Evolutionary conservation across 2,888 invertebrate species (phyloP), one percentile per base, ranked within the genome.

Genomic region (Chirona hameri): DNA sequence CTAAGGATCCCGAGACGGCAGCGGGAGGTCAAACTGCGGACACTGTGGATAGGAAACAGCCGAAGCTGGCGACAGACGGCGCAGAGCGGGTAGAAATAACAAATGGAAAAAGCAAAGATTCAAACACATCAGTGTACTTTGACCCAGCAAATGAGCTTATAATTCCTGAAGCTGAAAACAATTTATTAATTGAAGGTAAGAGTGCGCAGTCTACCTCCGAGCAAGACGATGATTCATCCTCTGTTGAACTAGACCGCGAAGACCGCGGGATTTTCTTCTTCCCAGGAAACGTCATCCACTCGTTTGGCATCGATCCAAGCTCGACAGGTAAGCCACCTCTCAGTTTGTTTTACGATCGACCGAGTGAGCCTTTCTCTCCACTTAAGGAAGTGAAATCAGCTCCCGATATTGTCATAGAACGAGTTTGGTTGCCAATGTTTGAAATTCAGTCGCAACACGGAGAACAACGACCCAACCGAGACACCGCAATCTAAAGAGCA

Each of bases 291-390:
- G 72, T 72, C 72, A 72, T 72, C 72, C 72, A 72, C 18, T 72
- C 72, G 31, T 72, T 72, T 72, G 72, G 72, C 72, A 72, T 72
- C 72, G 72, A 0, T 10, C 72, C 72, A 72, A 72, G 72, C 72
- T 3, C 15, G 31, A 7, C 72, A 18, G 72, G 72, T 72, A 31
- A 72, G 72, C 29, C 15, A 14, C 29, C 12, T 27, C 18, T 3
- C 3, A 4, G 31, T 72, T 29, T 72, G 72, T 5, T 15, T 72
- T 27, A 72, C 4, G 72, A 3, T 18, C 29, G 29, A 39, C 15
- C 14, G 31, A 14, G 31, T 15, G 10, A 27, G 72, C 29, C 29
- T 72, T 72, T 72, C 72, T 29, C 72, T 72, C 31, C 31, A 31
- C 10, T 14, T 31, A 14, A 3, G 72, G 18, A 27, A 18, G 31